A percentile compares a stretch with the other conserved stretches of the same genome.
These are phyloP conservation scores for Seriola dumerili DNA, from an alignment of 2,113 vertebrate species.

Conservation along the genomic window DNA sequence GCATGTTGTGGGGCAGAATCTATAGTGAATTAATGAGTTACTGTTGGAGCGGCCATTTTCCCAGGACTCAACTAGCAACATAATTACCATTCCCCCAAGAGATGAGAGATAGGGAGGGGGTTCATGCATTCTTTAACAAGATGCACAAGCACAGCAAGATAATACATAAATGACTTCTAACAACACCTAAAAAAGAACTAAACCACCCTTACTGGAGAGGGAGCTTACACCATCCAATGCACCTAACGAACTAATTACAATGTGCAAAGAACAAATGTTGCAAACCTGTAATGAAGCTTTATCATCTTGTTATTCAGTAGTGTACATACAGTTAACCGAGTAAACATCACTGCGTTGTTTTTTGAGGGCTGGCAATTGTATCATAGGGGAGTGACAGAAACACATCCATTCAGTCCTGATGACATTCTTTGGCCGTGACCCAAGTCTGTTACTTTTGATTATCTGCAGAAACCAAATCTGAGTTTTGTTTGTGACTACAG, in stretches of 20 bases:
- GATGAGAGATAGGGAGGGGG: constrained; percentile 49
- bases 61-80: constrained; percentile 74
- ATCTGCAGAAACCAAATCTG: not conserved
- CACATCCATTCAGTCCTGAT: not conserved
- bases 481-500: not conserved
- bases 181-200: constrained; percentile 30
- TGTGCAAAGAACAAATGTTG: not conserved
- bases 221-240: not conserved
- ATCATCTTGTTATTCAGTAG: constrained; percentile 19
- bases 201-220: not conserved
- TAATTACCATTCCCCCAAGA: constrained; percentile 69
- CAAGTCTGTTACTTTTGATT: not conserved
- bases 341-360: not conserved
- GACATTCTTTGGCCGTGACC: not conserved
- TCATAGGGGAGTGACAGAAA: not conserved
- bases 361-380: not conserved
- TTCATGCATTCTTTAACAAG: constrained; percentile 55
- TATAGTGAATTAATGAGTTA: constrained; percentile 85
- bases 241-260: constrained; percentile 44
- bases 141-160: constrained; percentile 52
- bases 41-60: constrained; percentile 75
- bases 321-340: not conserved
- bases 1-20: constrained; percentile 76
- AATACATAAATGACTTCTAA: constrained; percentile 60
- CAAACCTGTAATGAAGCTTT: constrained; percentile 15